Base-by-base conservation (phyloP, 1,140 invertebrate species). In the Lepidostoma basale region DNA sequence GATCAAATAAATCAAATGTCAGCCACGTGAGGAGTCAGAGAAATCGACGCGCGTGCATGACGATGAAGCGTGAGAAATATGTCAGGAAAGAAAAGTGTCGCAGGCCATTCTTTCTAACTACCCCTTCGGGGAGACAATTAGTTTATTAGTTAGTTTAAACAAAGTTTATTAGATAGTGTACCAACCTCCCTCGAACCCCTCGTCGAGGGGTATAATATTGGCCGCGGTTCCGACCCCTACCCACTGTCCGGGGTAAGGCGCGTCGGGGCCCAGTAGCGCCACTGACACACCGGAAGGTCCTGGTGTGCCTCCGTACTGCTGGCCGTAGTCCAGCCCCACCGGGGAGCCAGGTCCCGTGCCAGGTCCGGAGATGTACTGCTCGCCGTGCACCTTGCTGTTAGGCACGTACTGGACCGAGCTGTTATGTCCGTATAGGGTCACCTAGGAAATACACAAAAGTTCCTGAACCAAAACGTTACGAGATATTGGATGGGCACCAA, bases 351-450 rank as follows among this genome's bases (percentile, higher is more conserved):
- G 14, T 76, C 14, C 76, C 71, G 73, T 44, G 12, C 71, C 47
- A 14, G 77, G 78, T 39, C 76, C 78, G 47, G 47, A 23, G 26
- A 78, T 75, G 75, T 83, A 85, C 66, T 83, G 82, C 59, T 84
- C 84, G 0, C 74, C 40, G 60, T 76, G 68, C n/a, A 33, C 6
- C 23, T 14, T 18, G 30, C 33, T 63, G 68, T 81, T 81, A n/a
- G 26, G 40, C 3, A 70, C 59, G 74, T 84, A 84, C 69, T 84
- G 81, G 23, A 82, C 78, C 3, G 81, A 67, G n/a, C 76, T 80
- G 12, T 73, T 52, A 9, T 81, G 77, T 6, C 81, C 81, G 69
- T 86, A 87, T 9, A 87, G 70, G 14, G 84, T 85, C 67, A 87
- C 82, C 76, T 86, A 78, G 28, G 18, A 44, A 44, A 44, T 6